Evolutionary conservation across 2,888 invertebrate genomes (phyloP), one percentile per base, ranked within the genome.

Genomic region (Caradrina clavipalpis): DNA sequence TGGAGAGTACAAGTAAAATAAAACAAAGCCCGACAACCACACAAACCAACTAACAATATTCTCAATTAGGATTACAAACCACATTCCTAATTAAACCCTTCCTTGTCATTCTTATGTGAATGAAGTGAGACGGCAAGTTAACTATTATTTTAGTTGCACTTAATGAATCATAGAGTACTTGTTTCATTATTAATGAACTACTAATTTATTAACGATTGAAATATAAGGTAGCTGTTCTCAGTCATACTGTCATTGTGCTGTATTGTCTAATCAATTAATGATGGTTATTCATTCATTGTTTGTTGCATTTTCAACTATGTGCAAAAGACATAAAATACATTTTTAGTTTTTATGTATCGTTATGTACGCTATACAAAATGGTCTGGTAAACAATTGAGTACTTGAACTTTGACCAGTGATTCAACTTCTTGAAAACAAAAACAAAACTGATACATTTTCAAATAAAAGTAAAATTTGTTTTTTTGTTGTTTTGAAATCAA

Each of bases 221-320:
- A 6, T 42, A 42, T 59, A 45, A 47, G 35, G 60, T 26, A 60
- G 17, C 22, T 6, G 0, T 53, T 73, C n/a, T 61, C 45, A 69
- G 15, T 72, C 69, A 69, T 47, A 35, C 10, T 26, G 45, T 22
- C 26, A 39, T 10, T 11, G 45, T 66, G 42, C 6, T n/a, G 3
- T 13, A 45, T 45, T 19, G 1, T 26, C 17, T 19, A 17, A 60
- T 53, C 6, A 69, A 61, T 53, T 60, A n/a, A 53, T 47, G 19
- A 45, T 8, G 13, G 39, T 15, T 39, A 15, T 21, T 54, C 26
- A 69, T 69, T 62, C 39, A 47, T 62, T 73, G 62, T 69, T 45
- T 42, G 42, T 35, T 62, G 39, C 8, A 4, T 39, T 49, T 60
- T 17, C 11, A 60, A 50, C 11, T 31, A 21, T 60, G 31, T 8